Conservation (phyloP, 2,113 vertebrate genomes). For the Prunella fulvescens region DNA sequence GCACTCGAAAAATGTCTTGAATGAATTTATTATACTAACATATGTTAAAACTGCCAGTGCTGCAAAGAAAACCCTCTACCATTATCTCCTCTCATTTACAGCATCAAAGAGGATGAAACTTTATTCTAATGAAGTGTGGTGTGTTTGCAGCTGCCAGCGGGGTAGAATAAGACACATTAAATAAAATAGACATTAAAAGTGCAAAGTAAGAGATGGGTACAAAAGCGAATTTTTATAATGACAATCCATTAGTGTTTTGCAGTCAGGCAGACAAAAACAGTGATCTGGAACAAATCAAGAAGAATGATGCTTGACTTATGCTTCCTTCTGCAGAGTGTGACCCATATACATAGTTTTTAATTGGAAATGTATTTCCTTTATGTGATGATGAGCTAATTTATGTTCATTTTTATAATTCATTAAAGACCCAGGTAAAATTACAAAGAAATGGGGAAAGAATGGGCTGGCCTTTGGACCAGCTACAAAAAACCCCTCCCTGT, state of each 20-base stretch:
- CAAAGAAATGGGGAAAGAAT: constrained; percentile 23
- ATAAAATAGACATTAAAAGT: constrained; percentile 51
- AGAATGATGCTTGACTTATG: constrained; percentile 59
- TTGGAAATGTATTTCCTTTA: constrained; percentile 63
- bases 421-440: constrained; percentile 31
- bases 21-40: constrained; percentile 43
- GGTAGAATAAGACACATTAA: constrained; percentile 18
- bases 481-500: background rate
- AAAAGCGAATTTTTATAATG: constrained; percentile 61
- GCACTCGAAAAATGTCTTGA: constrained; percentile 18
- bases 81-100: background rate
- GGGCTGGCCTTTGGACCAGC: background rate
- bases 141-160: background rate
- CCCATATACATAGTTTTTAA: constrained; percentile 58
- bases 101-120: background rate
- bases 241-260: constrained; percentile 42
- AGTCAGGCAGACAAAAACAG: constrained; percentile 57
- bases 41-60: constrained; percentile 10
- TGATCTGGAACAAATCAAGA: constrained; percentile 70
- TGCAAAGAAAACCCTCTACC: background rate
- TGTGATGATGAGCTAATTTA: constrained; percentile 36
- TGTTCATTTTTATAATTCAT: constrained; percentile 40
- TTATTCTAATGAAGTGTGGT: constrained; percentile 35
- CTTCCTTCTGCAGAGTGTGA: constrained; percentile 46
- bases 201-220: constrained; percentile 37